Evolutionary conservation across 92 coral and sea anemone species (phyloP).

Genomic region (Epizoanthus scotinus): DNA sequence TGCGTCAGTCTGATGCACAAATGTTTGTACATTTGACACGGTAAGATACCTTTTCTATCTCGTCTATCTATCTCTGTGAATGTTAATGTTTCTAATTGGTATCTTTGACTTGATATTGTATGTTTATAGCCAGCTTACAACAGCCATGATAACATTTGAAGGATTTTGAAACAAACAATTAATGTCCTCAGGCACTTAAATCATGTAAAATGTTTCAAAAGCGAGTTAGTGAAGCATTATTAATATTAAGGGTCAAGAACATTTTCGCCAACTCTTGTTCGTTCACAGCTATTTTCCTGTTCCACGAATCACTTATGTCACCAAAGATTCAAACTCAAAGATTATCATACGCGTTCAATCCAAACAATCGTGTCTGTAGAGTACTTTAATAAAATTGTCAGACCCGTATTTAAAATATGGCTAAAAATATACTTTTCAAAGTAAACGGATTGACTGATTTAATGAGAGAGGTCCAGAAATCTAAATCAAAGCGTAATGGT

Average conservation of each 20-base stretch:
- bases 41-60: neutral
- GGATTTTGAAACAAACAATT: neutral
- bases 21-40: neutral
- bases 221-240: neutral
- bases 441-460: too few relatives aligned
- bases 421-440: too few relatives aligned
- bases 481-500: too few relatives aligned
- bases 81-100: neutral
- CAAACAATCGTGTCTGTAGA: neutral
- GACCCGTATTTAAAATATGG: neutral
- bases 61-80: neutral
- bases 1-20: neutral
- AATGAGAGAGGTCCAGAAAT: too few relatives aligned
- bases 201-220: neutral
- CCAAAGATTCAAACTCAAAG: neutral
- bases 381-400: neutral
- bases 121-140: neutral
- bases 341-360: neutral
- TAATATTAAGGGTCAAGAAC: too few relatives aligned
- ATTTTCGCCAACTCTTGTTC: neutral
- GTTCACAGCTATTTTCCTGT: neutral
- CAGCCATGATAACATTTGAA: neutral
- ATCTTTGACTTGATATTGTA: constrained; percentile 1
- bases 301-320: neutral
- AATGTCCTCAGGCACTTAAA: neutral